phyloP scores from a whole-genome alignment of 2,888 invertebrate species.

The Dromius quadrimaculatus region DNA sequence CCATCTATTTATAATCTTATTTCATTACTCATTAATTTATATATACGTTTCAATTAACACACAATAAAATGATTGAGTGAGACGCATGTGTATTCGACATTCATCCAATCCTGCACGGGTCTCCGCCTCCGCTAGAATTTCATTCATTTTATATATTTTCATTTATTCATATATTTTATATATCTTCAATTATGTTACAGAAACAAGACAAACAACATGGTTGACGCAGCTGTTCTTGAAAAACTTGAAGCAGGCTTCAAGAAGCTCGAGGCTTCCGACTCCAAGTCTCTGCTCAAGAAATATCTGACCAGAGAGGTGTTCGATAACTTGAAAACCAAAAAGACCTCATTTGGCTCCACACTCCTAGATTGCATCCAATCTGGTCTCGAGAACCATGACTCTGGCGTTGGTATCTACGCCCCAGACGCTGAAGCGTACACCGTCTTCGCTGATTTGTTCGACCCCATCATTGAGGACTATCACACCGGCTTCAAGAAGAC shows the following conservation, averaged over 20 bases:
- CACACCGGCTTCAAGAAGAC: conserved; percentile 95
- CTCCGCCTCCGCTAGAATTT: conserved; percentile 11
- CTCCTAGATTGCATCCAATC: conserved; percentile 96
- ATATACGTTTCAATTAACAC: neutral
- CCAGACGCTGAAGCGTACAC: conserved; percentile 97
- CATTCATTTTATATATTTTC: too few species aligned
- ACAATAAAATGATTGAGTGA: conserved; percentile 8
- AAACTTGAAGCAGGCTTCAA: conserved; percentile 92
- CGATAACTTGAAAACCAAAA: conserved; percentile 91
- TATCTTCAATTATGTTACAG: conserved; percentile 72
- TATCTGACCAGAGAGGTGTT: conserved; percentile 92
- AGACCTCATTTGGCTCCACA: conserved; percentile 93
- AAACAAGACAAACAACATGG: conserved; percentile 82
- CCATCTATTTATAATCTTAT: neutral
- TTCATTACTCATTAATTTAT: neutral
- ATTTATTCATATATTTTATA: too few species aligned
- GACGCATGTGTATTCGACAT: conserved; percentile 24
- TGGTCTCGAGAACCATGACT: conserved; percentile 95
- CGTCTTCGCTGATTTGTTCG: conserved; percentile 92
- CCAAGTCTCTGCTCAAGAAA: conserved; percentile 97
- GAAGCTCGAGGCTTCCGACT: conserved; percentile 89
- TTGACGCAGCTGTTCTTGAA: conserved; percentile 90
- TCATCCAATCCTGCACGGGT: conserved; percentile 27
- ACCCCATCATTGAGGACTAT: conserved; percentile 98
- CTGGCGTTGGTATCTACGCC: conserved; percentile 97